Base-by-base conservation (phyloP, 2,888 invertebrate species). In the Entomobrya multifasciata region DNA sequence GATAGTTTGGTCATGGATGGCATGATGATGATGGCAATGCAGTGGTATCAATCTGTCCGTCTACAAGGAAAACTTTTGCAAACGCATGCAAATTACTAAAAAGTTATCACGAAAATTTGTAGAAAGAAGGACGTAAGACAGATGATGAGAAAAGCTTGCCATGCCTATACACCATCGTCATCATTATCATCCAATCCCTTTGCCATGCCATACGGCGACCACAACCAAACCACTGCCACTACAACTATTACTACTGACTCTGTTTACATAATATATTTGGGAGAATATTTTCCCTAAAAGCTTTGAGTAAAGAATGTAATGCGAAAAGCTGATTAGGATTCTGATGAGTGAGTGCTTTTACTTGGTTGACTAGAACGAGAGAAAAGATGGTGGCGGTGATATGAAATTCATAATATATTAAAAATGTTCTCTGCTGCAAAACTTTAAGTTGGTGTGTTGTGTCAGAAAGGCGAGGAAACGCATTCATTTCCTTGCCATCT, bases 1-100 rank as follows among this genome's bases (percentile, higher is more conserved):
- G n/a, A n/a, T n/a, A n/a, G n/a, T n/a, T n/a, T n/a, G n/a, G n/a
- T n/a, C n/a, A n/a, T n/a, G n/a, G 60, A 60, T 57, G 57, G 22
- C 11, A 5, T 60, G 60, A 25, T n/a, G 60, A 60, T 25, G 5
- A 60, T 60, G 27, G 15, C 6, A 55, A 17, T 47, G 20, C 6
- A 57, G 20, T 10, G 13, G 17, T n/a, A n/a, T n/a, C n/a, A n/a
- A n/a, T n/a, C n/a, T n/a, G n/a, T n/a, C n/a, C n/a, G n/a, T n/a
- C n/a, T n/a, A n/a, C n/a, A n/a, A n/a, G n/a, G n/a, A n/a, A n/a
- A n/a, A n/a, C n/a, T n/a, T n/a, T n/a, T 57, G 57, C 65, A 65
- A 65, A 65, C 36, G 17, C 65, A 65, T 65, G 65, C 65, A 65
- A 65, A 65, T 65, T 55, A 17, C 20, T 41, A 30, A 15, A 27